Evolutionary conservation across 1,140 invertebrate genomes (phyloP), one percentile per base, ranked within the genome.

Genomic region (Chironomus striatipennis): DNA sequence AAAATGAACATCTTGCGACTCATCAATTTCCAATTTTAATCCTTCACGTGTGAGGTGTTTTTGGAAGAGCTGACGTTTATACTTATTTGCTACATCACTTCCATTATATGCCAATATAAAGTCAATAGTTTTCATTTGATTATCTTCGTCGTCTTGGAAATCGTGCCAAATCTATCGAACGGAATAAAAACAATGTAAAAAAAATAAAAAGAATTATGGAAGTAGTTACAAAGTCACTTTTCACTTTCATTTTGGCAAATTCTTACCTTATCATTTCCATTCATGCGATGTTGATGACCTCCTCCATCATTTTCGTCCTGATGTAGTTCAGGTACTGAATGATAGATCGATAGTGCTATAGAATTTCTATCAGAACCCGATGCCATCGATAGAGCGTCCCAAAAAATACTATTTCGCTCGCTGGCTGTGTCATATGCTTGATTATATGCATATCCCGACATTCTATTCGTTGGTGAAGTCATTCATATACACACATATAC

Each of bases 81-180:
- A 78, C 4, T 79, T 78, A 77, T 85, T 79, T 43, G 78, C 77
- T 43, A 80, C 75, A 75, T 85, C 77, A 77, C 85, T 83, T 64
- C 86, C 85, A 73, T 85, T 80, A 81, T 88, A 90, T 20, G 86
- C 89, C 75, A 92, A 78, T 43, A 91, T 87, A 83, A 89, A 92
- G 82, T 91, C 89, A 75, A 90, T 85, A 75, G 81, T 81, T 77
- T 79, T 83, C 20, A 21, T 34, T 34, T 34, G 2, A 47, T 12
- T 57, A 5, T 57, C 12, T 57, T 77, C 75, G 18, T 76, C 77
- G 76, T 78, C 76, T 73, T 75, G 75, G 42, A 77, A 76, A n/a
- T 73, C 73, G 24, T 75, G 74, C 76, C 76, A 77, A n/a, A 75
- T 76, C 77, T 77, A 42, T 57, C 47, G 47, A n/a, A 57, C 47